phyloP scores from a whole-genome alignment of 1,140 invertebrate species.

The Philotrypesis tridentata region DNA sequence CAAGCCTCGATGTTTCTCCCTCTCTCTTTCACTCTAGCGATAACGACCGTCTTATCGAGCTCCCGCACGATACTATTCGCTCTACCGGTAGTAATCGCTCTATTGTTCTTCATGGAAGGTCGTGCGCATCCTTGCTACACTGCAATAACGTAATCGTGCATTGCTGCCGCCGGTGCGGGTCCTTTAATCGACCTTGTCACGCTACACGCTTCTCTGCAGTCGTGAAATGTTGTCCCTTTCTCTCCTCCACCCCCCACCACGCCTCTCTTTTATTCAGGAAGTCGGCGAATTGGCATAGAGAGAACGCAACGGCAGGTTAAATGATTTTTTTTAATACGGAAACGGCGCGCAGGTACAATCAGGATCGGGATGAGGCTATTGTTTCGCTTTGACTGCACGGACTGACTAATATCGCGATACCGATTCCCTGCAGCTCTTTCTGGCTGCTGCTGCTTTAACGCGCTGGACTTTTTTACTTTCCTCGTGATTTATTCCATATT shows the following conservation, averaged over 20 bases:
- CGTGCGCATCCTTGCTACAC: constrained; percentile 24
- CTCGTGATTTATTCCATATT: background rate
- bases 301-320: background rate
- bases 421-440: background rate
- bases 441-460: background rate
- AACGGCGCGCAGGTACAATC: background rate
- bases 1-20: no score
- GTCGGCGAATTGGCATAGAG: background rate
- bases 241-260: background rate
- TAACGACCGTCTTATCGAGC: constrained; percentile 47
- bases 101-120: constrained; percentile 53
- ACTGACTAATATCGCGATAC: background rate
- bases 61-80: constrained; percentile 41
- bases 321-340: constrained; percentile 2
- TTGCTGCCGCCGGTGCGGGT: background rate
- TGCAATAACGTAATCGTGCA: constrained; percentile 23
- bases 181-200: background rate
- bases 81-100: constrained; percentile 53
- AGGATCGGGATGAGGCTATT: background rate
- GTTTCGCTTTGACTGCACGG: background rate
- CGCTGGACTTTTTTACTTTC: background rate
- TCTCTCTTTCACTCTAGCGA: background rate
- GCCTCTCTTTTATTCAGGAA: background rate
- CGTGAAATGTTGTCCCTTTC: constrained; percentile 5
- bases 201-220: constrained; percentile 1